phyloP scores from a whole-genome alignment of 53 echinoderm and acorn worm genomes.

The Echinometra lucunter region DNA sequence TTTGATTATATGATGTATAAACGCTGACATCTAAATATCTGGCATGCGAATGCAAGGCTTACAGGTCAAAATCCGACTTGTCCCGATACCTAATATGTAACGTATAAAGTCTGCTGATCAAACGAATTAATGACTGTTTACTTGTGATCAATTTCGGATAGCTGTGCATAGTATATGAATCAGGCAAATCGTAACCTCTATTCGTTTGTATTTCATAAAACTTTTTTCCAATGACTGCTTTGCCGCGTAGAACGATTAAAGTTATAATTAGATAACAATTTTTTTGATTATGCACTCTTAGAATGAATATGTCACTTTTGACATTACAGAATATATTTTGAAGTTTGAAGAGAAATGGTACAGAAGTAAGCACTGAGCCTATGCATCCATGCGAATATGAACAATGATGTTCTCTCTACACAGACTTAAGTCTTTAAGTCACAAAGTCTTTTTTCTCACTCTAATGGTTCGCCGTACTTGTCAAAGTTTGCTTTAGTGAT shows the following conservation, averaged over 20 bases:
- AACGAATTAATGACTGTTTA: slow-evolving; percentile 69
- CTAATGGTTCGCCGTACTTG: slow-evolving; percentile 45
- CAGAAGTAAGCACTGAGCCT: neutral
- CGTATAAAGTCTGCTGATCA: slow-evolving; percentile 81
- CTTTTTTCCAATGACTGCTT: neutral
- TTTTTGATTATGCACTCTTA: neutral
- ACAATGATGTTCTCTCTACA: slow-evolving; percentile 7
- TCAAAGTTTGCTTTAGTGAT: slow-evolving; percentile 80
- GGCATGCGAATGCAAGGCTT: slow-evolving; percentile 20
- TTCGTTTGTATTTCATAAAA: neutral
- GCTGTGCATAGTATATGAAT: slow-evolving; percentile 25
- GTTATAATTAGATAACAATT: neutral
- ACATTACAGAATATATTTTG: neutral
- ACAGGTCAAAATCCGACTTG: slow-evolving; percentile 68
- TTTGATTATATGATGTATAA: neutral
- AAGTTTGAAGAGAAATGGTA: neutral
- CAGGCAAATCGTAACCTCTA: neutral
- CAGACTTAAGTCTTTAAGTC: slow-evolving; percentile 50
- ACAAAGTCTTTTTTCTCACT: neutral
- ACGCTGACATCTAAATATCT: neutral
- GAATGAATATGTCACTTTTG: neutral
- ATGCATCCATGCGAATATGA: slow-evolving; percentile 15
- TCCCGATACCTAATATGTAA: slow-evolving; percentile 76
- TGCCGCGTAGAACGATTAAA: neutral
- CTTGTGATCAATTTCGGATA: slow-evolving; percentile 61